Base-by-base conservation (phyloP, 35 echinoderm and acorn worm genomes). In the Patiria miniata region DNA sequence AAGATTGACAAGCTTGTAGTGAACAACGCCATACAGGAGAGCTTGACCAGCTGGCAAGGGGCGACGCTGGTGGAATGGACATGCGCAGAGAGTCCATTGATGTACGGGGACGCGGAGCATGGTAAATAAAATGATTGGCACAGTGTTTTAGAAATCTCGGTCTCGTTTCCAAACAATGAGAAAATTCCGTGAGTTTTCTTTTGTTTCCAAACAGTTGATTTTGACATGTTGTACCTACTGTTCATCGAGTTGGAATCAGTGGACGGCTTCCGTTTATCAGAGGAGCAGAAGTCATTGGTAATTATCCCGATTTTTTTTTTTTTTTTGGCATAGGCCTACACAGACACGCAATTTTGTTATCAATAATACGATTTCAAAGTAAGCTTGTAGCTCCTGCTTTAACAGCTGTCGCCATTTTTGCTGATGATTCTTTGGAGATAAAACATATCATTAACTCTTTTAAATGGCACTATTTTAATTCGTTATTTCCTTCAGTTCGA, bases 1-100 rank as follows among this genome's bases (percentile, higher is more conserved):
- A 83, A 83, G 38, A 51, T 83, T 29, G 33, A 53, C 9, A 53
- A 57, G 37, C 30, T 58, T n/a, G 52, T 53, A 10, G 28, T 83
- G 22, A 58, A 26, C 33, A 53, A 58, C 19, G 81, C 81, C 34
- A 57, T 83, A 16, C 38, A 37, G 12, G 81, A 83, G 29, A 83
- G 51, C 26, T 53, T 83, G 23, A 52, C n/a, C 57, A n/a, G 29
- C 26, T 83, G 81, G 81, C 28, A 57, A 32, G 81, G 23, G 33
- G 51, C 17, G 28, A 34, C 37, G 12, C 37, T 83, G 19, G 38
- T 83, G 29, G 81, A 83, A 34, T 83, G 57, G 51, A 7, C 81
- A 83, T 83, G 81, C 81, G 81, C 81, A 57, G 81, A 83, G 39
- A 58, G 52, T 14, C 51, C 52, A 36, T 36, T 83, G 3, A 15